These are phyloP conservation scores for Masticophis lateralis DNA, from an alignment of 2,797 vertebrate genomes.

Conservation along the genomic window DNA sequence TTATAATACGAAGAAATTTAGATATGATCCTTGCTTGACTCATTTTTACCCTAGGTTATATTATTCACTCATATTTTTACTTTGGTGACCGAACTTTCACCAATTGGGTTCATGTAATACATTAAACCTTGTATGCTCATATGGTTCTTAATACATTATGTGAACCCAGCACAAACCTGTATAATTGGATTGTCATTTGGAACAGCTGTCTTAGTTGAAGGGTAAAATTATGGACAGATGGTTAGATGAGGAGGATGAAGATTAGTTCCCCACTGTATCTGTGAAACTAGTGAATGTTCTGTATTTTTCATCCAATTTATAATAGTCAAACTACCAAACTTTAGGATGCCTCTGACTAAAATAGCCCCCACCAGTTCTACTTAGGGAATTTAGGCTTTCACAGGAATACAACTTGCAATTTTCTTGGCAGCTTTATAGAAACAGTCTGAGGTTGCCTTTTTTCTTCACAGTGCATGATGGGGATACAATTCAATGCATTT, in stretches of 20 bases:
- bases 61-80: neutral
- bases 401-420: neutral
- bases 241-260: neutral
- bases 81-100: neutral
- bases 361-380: neutral
- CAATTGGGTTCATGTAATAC: neutral
- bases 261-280: neutral
- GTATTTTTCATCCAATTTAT: neutral
- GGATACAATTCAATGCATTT: neutral
- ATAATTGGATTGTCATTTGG: neutral
- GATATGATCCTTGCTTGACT: neutral
- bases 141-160: neutral
- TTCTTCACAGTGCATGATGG: neutral
- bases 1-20: neutral
- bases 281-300: neutral
- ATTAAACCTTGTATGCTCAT: neutral
- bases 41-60: neutral
- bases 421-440: neutral
- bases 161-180: neutral
- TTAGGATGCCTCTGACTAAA: slow-evolving; percentile 4
- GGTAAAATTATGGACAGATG: neutral
- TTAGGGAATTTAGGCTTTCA: neutral
- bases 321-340: neutral
- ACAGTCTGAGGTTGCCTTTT: neutral
- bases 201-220: neutral